Base-by-base conservation (phyloP, 2,113 vertebrate species). In the Bos indicus region DNA sequence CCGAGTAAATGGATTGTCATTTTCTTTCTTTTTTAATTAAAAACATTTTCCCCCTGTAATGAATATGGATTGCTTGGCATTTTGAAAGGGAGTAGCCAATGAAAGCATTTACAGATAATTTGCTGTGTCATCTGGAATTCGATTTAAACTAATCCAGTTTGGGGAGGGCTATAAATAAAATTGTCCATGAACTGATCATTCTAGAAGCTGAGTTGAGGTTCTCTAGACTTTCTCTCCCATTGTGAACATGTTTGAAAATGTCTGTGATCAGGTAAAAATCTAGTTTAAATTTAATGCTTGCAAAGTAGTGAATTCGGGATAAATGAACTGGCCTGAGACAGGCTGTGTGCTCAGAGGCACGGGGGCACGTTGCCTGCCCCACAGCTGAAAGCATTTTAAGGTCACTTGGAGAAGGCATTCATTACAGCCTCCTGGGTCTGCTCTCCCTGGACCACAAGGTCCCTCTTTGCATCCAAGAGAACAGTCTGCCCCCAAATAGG, bases 291-390 rank as follows among this genome's bases (percentile, higher is more conserved):
- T 77, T 57, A 16, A 77, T 77, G 16, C 60, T 30, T 36, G 78
- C n/a, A 67, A 54, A 81, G 85, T 60, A 54, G 60, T 30, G 30
- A 8, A 51, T 56, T 84, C 2, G 6, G 51, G 83, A 86, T 36
- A 74, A 84, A 59, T 3, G 9, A 51, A 21, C 23, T 26, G 16
- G 59, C 43, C 8, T 10, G 48, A 56, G 62, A 7, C 26, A 87
- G 57, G 56, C 54, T 57, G 26, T 15, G 26, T 12, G 51, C 54
- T 5, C 2, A 54, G 71, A 10, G 21, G 33, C 11, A 3, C 0
- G 0, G 5, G 1, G 4, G 36, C 0, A 36, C 0, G 6, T 25
- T 3, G 3, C 82, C 60, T 56, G 4, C 11, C 80, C 28, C 15
- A 12, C 93, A 95, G 83, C 62, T 57, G 87, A 78, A 54, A 86